Evolutionary conservation across 2,797 vertebrate genomes (phyloP).

Genomic region (Parambassis ranga): DNA sequence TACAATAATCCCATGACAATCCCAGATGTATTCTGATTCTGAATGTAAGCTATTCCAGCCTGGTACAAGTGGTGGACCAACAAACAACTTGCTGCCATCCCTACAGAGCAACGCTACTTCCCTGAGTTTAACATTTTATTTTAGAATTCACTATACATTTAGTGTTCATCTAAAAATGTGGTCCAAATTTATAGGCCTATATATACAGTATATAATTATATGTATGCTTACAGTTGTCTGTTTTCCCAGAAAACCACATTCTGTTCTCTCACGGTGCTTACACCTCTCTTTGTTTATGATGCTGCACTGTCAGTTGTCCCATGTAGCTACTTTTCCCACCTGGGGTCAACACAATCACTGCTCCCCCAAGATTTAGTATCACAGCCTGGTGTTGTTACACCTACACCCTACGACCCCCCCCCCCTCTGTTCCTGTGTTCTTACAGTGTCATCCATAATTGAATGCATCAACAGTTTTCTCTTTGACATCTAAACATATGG

Average conservation of each 20-base stretch:
- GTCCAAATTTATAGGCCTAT: too few relatives aligned
- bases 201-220: too few relatives aligned
- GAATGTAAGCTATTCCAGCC: too few relatives aligned
- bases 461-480: slow-evolving; percentile 73
- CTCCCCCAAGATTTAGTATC: slow-evolving; percentile 59
- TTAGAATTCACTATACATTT: too few relatives aligned
- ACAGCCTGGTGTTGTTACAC: slow-evolving; percentile 42
- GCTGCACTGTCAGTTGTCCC: slow-evolving; percentile 46
- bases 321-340: slow-evolving; percentile 54
- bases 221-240: background rate
- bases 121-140: too few relatives aligned
- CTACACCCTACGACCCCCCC: background rate
- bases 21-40: too few relatives aligned
- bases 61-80: too few relatives aligned
- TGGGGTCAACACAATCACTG: slow-evolving; percentile 18
- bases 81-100: too few relatives aligned
- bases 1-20: too few relatives aligned
- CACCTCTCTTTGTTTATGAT: background rate
- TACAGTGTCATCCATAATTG: slow-evolving; percentile 74
- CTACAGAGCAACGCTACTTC: too few relatives aligned
- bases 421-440: slow-evolving; percentile 40
- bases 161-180: too few relatives aligned
- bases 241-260: slow-evolving; percentile 19
- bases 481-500: slow-evolving; percentile 78
- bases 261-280: slow-evolving; percentile 44